Conservation (phyloP, 2,797 vertebrate species). For the Masticophis lateralis region DNA sequence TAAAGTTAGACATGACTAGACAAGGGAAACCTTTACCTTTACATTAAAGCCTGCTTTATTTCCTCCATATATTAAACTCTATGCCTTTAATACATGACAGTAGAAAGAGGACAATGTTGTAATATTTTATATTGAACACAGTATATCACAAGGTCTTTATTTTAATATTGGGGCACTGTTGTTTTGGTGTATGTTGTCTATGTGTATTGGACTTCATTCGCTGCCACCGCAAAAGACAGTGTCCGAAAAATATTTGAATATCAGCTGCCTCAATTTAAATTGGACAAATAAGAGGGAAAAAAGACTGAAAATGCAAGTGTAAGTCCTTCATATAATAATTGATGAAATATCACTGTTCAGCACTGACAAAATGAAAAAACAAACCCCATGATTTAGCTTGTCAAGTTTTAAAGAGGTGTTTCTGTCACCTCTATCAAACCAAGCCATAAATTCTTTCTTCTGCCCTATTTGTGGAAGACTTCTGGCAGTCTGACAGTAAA, state of each 20-base stretch:
- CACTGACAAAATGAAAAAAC: neutral
- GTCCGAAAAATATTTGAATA: conserved; percentile 10
- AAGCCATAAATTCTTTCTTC: conserved; percentile 45
- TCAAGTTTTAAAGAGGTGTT: conserved; percentile 36
- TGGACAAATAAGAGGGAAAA: neutral
- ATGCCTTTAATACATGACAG: neutral
- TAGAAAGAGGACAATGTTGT: neutral
- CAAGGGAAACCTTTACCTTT: neutral
- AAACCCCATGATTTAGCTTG: conserved; percentile 27
- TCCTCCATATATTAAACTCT: neutral
- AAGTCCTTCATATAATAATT: neutral
- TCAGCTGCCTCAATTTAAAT: conserved; percentile 1
- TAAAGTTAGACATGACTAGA: too few relatives aligned
- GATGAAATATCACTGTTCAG: conserved; percentile 30
- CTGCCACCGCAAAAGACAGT: neutral
- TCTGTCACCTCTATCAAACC: conserved; percentile 29
- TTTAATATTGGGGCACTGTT: neutral
- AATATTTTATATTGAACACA: neutral
- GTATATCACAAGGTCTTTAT: neutral
- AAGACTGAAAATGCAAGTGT: neutral
- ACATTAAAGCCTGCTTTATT: neutral
- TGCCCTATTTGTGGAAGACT: conserved; percentile 47
- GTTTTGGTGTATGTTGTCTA: neutral
- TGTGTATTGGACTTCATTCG: neutral
- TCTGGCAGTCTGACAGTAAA: conserved; percentile 56